phyloP scores from a whole-genome alignment of 2,113 vertebrate species.

The Xiphias gladius region DNA sequence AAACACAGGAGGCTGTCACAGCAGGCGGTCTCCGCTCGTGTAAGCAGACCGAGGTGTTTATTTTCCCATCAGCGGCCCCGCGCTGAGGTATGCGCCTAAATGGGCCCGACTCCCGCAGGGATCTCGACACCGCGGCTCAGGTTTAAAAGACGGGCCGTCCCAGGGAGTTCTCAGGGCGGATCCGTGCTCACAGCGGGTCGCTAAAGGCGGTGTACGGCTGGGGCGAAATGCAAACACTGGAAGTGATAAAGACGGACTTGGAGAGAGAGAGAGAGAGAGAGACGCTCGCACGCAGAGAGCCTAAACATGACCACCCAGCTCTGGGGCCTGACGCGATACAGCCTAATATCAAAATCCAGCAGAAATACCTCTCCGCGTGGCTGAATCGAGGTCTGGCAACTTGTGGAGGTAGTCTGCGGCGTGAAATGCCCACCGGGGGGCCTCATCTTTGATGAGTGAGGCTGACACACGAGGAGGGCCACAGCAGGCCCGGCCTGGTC shows the following conservation, averaged over 20 bases:
- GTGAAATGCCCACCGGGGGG: constrained; percentile 11
- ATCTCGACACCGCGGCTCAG: constrained; percentile 75
- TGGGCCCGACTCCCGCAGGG: constrained; percentile 78
- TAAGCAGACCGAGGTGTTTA: constrained; percentile 81
- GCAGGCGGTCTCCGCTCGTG: constrained; percentile 68
- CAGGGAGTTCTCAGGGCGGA: constrained; percentile 80
- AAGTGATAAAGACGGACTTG: constrained; percentile 59
- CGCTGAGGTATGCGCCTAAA: constrained; percentile 82
- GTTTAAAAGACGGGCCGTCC: constrained; percentile 80
- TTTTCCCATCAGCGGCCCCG: constrained; percentile 81
- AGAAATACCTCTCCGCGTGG: constrained; percentile 21
- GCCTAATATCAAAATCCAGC: constrained; percentile 27
- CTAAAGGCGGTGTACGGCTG: constrained; percentile 70
- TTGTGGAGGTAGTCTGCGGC: constrained; percentile 44
- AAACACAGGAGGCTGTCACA: constrained; percentile 72
- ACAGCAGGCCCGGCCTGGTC: background rate
- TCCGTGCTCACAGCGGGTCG: constrained; percentile 80
- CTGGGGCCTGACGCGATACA: background rate
- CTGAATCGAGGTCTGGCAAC: constrained; percentile 27
- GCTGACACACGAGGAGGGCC: constrained; percentile 23
- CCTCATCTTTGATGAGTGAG: constrained; percentile 8
- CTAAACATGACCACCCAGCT: constrained; percentile 52
- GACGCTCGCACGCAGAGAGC: background rate
- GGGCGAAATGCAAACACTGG: constrained; percentile 80
- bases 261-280: background rate